Conservation (phyloP, 2,888 invertebrate genomes). For the Eledona agricola region DNA sequence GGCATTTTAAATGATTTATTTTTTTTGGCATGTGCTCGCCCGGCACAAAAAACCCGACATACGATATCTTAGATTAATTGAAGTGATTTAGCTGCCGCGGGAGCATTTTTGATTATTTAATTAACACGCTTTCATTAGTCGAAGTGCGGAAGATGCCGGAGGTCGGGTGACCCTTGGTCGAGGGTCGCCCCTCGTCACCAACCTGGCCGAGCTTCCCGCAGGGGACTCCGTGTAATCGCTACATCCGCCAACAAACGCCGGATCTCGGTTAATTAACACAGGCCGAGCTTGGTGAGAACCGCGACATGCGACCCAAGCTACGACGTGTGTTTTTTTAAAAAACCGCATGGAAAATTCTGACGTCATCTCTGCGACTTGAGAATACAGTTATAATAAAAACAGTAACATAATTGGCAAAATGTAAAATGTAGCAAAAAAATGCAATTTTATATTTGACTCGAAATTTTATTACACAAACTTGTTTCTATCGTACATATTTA, state of each 20-base stretch:
- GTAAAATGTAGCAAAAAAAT: no score
- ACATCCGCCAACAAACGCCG: constrained; percentile 55
- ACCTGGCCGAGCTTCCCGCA: constrained; percentile 39
- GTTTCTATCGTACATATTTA: no score
- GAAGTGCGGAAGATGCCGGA: constrained; percentile 53
- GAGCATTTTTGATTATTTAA: constrained; percentile 10
- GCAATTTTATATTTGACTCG: no score
- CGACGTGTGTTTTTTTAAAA: no score
- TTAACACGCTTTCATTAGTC: constrained; percentile 47
- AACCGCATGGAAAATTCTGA: no score
- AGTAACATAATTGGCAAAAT: no score
- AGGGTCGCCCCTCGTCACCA: constrained; percentile 37
- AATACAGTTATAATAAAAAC: no score
- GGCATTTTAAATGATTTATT: constrained; percentile 58
- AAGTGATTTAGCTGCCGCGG: constrained; percentile 14
- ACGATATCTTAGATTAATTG: constrained; percentile 36
- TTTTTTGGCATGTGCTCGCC: constrained; percentile 53
- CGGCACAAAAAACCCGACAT: constrained; percentile 32
- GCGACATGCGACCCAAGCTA: no score
- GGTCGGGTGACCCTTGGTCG: constrained; percentile 57
- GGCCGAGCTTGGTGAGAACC: constrained; percentile 41
- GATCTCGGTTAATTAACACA: constrained; percentile 55
- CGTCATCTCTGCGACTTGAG: no score
- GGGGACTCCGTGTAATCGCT: constrained; percentile 52
- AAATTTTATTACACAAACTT: no score